Base-by-base conservation (phyloP, 1,140 invertebrate genomes). In the Planococcus citri region DNA sequence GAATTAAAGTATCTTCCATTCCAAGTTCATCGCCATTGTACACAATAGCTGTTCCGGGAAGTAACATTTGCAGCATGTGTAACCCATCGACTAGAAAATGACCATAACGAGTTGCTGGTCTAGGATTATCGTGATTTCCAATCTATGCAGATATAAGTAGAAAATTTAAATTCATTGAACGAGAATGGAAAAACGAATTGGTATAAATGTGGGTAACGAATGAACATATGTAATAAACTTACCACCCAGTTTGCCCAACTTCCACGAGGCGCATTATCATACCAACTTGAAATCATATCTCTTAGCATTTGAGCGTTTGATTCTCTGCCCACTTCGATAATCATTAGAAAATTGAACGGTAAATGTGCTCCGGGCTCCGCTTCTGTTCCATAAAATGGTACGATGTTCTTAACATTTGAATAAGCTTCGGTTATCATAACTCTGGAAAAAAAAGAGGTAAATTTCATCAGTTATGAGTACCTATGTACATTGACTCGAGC, bases 51-150 rank as follows among this genome's bases (percentile, higher is more conserved):
- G 83, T 84, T 12, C 92, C 92, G 12, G 89, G 88, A n/a, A 94
- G 76, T 2, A 90, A 78, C 73, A 90, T 77, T 8, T 85, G 79
- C 58, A 94, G 74, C 83, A 90, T 89, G 72, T 88, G 86, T 73
- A 91, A 80, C 8, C 84, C 85, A 77, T 91, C 90, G 0, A 87
- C 82, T 70, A 84, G 78, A 37, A 83, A 78, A 0, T 80, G 75
- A 1, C 84, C 83, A 71, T 85, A 85, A 69, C 88, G 80, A 14
- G 83, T 81, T 0, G 84, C 83, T 17, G 87, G 81, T 72, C 91
- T 81, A 61, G 77, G 78, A 20, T 84, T 82, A 76, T 91, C 88
- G 73, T 91, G 88, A 77, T 90, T 91, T 57, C 89, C 88, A 76
- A 89, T 80, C 86, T 88, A 41, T 14, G 25, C 12, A 22, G 61